Evolutionary conservation across 2,797 vertebrate genomes (phyloP).

Genomic region (Danio tinwini): DNA sequence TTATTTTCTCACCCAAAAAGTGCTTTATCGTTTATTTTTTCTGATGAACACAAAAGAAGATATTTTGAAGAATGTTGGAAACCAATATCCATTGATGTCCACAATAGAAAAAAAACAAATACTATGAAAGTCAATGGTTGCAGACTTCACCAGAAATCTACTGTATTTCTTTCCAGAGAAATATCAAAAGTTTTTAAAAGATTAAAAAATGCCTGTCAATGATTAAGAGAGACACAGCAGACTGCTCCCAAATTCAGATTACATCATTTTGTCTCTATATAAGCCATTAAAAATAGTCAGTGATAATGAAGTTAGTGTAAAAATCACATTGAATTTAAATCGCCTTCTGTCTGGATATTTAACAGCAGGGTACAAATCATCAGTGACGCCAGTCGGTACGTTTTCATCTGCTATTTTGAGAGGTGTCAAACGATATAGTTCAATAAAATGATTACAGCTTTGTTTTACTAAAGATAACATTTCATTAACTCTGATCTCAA

Average conservation of each 20-base stretch:
- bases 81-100: too few species aligned
- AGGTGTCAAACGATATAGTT: conserved; percentile 41
- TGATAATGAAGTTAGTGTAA: conserved; percentile 54
- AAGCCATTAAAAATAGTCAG: conserved; percentile 49
- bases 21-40: too few species aligned
- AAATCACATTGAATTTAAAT: conserved; percentile 52
- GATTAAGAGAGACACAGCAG: too few species aligned
- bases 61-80: too few species aligned
- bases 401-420: conserved; percentile 40
- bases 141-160: too few species aligned
- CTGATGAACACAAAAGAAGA: too few species aligned
- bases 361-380: conserved; percentile 38
- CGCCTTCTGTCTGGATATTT: conserved; percentile 27
- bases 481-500: not conserved
- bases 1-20: too few species aligned
- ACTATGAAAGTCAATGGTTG: too few species aligned
- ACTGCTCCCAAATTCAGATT: not conserved
- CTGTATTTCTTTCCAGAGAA: not conserved
- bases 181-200: not conserved
- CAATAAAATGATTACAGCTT: not conserved
- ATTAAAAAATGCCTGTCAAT: not conserved
- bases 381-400: conserved; percentile 22
- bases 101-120: too few species aligned
- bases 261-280: conserved; percentile 21
- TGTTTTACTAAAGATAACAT: too few species aligned